Evolutionary conservation across 2,888 invertebrate genomes (phyloP).

Genomic region (Eupithecia dodoneata): DNA sequence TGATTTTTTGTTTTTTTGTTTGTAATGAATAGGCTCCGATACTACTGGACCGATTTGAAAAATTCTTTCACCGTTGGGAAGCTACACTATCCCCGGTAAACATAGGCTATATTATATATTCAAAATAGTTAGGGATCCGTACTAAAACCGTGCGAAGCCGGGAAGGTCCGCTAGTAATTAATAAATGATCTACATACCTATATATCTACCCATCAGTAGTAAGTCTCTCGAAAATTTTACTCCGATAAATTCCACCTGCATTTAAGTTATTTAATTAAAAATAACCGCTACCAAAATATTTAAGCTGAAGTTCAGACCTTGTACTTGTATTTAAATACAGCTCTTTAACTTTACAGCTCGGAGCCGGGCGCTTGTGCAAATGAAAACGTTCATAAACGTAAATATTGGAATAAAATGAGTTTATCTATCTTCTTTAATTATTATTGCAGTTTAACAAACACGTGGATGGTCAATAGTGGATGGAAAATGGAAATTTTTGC

Average conservation of each 20-base stretch:
- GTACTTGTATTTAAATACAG: conserved; percentile 54
- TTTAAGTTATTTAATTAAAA: conserved; percentile 29
- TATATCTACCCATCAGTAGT: too few relatives aligned
- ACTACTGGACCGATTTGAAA: too few relatives aligned
- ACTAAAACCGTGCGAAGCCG: too few relatives aligned
- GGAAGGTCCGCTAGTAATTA: too few relatives aligned
- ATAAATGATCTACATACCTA: too few relatives aligned
- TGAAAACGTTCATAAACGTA: conserved; percentile 68
- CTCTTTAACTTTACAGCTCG: conserved; percentile 59
- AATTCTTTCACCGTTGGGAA: too few relatives aligned
- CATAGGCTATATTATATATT: too few relatives aligned
- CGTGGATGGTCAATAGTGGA: conserved; percentile 22
- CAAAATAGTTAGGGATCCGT: too few relatives aligned
- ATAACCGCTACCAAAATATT: conserved; percentile 30
- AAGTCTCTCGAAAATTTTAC: background rate
- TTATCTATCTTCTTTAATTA: conserved; percentile 54
- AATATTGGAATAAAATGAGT: conserved; percentile 63
- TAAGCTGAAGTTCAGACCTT: conserved; percentile 22
- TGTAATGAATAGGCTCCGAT: too few relatives aligned
- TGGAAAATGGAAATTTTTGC: conserved; percentile 16
- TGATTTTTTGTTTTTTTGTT: too few relatives aligned
- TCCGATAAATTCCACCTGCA: conserved; percentile 5
- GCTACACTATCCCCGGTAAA: too few relatives aligned
- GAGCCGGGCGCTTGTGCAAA: conserved; percentile 53
- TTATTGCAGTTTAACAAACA: conserved; percentile 43